Evolutionary conservation across 2,797 vertebrate species (phyloP), one percentile per base, ranked within the genome.

Genomic region (Anisognathus igniventris): DNA sequence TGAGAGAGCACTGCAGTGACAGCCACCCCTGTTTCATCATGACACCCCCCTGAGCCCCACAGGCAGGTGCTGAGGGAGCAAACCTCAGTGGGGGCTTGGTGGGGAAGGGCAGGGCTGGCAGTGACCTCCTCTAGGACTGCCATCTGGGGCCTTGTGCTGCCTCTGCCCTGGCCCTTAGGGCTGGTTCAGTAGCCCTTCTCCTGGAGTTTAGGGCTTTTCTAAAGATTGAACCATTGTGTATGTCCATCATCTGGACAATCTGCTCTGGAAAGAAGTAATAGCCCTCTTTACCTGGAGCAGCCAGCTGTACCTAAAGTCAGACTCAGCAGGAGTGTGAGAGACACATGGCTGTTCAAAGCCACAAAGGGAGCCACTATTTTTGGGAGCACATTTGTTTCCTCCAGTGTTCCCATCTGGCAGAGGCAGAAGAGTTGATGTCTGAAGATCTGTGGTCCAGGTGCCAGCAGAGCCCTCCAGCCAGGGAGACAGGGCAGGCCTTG

Each of bases 201-300:
- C 47, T 54, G 66, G 24, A 11, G 24, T n/a, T 12, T 7, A 15
- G 1, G 1, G 33, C 16, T 40, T 65, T 42, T 25, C 17, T 2
- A 70, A 37, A 45, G 7, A 40, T 33, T 80, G 28, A 78, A 51
- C 77, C 47, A 66, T 71, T 88, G 40, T 7, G 7, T 30, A 71
- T 68, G 56, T 66, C 71, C 39, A 37, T 85, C 1, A 2, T 64
- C 60, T 28, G 58, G 84, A 92, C 76, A 78, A 33, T 56, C 39
- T 95, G 84, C 90, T 95, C 79, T 53, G 71, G 74, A 73, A 88
- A 86, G 82, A 92, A 51, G 60, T 67, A 95, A 83, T 44, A 67
- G 57, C 54, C 21, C 28, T 83, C 53, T 57, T 62, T 74, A 75
- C n/a, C 27, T 5, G 1, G 72, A 80, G 67, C 70, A 94, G 61